Evolutionary conservation across 2,113 vertebrate species (phyloP).

Genomic region (Aptenodytes forsteri): DNA sequence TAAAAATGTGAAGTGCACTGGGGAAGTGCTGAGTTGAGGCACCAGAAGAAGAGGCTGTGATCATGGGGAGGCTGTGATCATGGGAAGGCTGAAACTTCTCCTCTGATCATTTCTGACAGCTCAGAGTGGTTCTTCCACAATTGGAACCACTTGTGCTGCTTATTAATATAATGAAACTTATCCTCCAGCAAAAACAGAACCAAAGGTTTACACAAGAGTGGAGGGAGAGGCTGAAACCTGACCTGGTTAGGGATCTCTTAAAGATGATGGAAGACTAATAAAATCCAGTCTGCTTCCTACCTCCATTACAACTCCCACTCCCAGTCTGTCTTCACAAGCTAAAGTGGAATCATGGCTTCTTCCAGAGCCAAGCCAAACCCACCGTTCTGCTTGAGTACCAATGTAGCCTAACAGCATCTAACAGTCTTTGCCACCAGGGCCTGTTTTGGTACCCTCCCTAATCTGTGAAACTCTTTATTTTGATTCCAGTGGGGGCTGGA

Average conservation of each 20-base stretch:
- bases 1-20: conserved; percentile 14
- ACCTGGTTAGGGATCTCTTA: conserved; percentile 61
- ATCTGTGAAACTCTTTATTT: not conserved
- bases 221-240: conserved; percentile 67
- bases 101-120: conserved; percentile 71
- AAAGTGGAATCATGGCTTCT: not conserved
- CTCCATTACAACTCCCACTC: conserved; percentile 27
- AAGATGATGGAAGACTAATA: conserved; percentile 72
- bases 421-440: not conserved
- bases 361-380: not conserved
- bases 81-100: conserved; percentile 45
- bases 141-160: conserved; percentile 71
- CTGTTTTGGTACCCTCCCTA: not conserved
- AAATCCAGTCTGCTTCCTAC: conserved; percentile 60
- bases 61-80: conserved; percentile 38
- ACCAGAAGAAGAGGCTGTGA: conserved; percentile 57
- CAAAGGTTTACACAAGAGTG: conserved; percentile 51
- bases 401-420: not conserved
- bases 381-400: not conserved
- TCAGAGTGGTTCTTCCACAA: conserved; percentile 61
- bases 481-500: not conserved
- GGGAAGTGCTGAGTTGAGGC: conserved; percentile 43
- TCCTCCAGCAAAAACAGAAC: conserved; percentile 70
- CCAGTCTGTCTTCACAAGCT: conserved; percentile 2
- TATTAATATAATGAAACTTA: conserved; percentile 73